Evolutionary conservation across 2,888 invertebrate genomes (phyloP).

Genomic region (Megamerina dolium): DNA sequence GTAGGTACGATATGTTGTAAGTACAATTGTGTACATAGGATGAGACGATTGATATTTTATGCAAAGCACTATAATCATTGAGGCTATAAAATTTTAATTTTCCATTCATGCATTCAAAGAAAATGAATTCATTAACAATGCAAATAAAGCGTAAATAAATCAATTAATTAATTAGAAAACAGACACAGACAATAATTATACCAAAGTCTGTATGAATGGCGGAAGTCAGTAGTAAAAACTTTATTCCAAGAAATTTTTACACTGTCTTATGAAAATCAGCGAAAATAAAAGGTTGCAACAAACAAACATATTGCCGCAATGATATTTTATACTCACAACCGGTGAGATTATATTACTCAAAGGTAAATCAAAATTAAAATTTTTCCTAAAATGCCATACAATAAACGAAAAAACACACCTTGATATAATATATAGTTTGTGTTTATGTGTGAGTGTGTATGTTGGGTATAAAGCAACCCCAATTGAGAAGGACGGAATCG

Average conservation of each 20-base stretch:
- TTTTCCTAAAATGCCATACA: no score
- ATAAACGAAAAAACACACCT: no score
- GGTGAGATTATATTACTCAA: constrained; percentile 6
- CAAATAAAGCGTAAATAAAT: constrained; percentile 24
- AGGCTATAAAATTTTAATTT: no score
- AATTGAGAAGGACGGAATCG: neutral
- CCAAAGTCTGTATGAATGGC: constrained; percentile 5
- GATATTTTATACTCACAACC: neutral
- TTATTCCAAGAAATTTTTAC: neutral
- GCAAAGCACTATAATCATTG: neutral
- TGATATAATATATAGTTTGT: no score
- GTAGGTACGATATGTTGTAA: no score
- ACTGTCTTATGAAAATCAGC: neutral
- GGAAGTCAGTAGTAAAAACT: neutral
- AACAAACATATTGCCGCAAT: neutral
- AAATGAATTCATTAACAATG: constrained; percentile 18
- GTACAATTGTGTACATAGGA: no score
- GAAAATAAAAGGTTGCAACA: neutral
- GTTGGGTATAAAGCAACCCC: no score
- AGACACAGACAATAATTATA: constrained; percentile 15
- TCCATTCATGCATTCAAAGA: constrained; percentile 1
- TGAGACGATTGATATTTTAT: constrained; percentile 11
- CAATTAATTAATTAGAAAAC: constrained; percentile 27
- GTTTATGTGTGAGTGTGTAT: no score
- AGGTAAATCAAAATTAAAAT: constrained; percentile 14